phyloP scores from a whole-genome alignment of 1,140 invertebrate species.

The Diprion similis region DNA sequence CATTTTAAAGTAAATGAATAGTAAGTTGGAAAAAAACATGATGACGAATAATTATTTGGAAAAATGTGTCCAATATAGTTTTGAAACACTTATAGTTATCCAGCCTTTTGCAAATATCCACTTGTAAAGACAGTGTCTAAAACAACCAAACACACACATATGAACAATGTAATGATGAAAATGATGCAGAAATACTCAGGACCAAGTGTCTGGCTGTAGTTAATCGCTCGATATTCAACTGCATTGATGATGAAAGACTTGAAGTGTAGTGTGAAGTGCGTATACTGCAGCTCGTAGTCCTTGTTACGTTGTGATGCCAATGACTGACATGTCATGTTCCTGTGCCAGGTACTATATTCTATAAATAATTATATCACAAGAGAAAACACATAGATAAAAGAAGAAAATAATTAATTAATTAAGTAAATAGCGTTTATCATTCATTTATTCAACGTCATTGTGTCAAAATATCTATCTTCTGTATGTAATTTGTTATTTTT shows the following conservation, averaged over 20 bases:
- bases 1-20: too few relatives aligned
- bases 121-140: slow-evolving; percentile 4
- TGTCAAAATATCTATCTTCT: slow-evolving; percentile 42
- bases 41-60: background rate
- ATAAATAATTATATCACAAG: slow-evolving; percentile 52
- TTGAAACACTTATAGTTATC: slow-evolving; percentile 8
- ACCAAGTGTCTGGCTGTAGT: slow-evolving; percentile 60
- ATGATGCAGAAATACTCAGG: slow-evolving; percentile 61
- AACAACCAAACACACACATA: background rate
- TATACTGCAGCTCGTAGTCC: slow-evolving; percentile 59
- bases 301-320: slow-evolving; percentile 63
- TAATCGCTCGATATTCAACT: slow-evolving; percentile 39
- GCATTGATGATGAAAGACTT: slow-evolving; percentile 32
- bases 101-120: background rate
- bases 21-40: background rate
- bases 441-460: slow-evolving; percentile 34
- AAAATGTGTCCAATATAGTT: too few relatives aligned
- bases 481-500: slow-evolving; percentile 63
- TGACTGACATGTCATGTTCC: slow-evolving; percentile 64
- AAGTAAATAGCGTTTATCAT: slow-evolving; percentile 20
- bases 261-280: slow-evolving; percentile 29
- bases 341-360: slow-evolving; percentile 65
- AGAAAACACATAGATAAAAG: slow-evolving; percentile 42
- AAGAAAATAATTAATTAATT: slow-evolving; percentile 30
- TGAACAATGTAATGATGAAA: slow-evolving; percentile 17